Evolutionary conservation across 2,797 vertebrate species (phyloP), one percentile per base, ranked within the genome.

Genomic region (Ataeniobius toweri): DNA sequence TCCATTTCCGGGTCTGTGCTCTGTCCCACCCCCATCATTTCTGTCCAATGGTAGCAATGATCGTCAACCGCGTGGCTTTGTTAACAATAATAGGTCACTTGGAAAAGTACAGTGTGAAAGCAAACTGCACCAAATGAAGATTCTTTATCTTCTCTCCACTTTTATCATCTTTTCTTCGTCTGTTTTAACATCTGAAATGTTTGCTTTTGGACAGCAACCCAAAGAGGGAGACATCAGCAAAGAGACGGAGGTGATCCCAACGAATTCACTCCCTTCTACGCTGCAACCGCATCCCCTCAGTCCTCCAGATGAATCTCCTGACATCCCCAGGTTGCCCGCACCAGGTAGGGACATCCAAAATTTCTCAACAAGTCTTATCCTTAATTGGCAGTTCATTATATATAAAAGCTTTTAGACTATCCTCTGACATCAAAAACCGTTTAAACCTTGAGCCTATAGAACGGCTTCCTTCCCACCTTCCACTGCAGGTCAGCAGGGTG

Each of bases 341-440:
- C 82, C 92, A 85, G 94, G 95, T 96, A 91, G 31, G 56, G 14
- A 46, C 50, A 53, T 24, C 10, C 10, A 13, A 48, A 26, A 69
- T 14, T 6, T 69, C 67, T 6, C 22, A 13, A 4, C 39, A 28
- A 65, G 28, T 31, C 13, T 51, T 51, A 4, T 51, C 53, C 53
- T 24, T 24, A 22, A 55, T 55, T 8, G 26, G 28, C 13, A 20
- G 59, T 36, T 63, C 14, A 18, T 51, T 51, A 55, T 39, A 41
- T 24, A 1, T 67, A 39, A 67, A 22, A 39, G 20, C 20, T 39
- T 41, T 22, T 5, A 10, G 36, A n/a, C 39, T 24, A 5, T 68
- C 22, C 1, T 39, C 36, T 67, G 3, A 12, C 61, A 24, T 9
- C 31, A 36, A 20, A 39, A 65, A 63, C 63, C 8, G 7, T 39